Conservation (phyloP, 2,888 invertebrate genomes). For the Fissipunctia ypsillon region DNA sequence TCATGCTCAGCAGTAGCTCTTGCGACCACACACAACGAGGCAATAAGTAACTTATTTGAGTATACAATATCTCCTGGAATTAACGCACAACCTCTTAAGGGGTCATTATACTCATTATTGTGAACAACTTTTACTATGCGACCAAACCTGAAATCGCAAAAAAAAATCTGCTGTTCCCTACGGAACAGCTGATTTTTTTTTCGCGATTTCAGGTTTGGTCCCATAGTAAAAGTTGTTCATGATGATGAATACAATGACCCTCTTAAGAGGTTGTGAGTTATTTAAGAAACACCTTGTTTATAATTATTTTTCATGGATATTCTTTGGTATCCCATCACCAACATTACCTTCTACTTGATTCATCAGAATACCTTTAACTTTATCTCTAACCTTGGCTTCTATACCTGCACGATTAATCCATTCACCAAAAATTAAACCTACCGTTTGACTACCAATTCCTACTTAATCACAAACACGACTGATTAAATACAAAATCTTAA, state of each 20-base stretch:
- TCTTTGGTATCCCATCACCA: background rate
- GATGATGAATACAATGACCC: no score
- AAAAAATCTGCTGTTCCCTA: no score
- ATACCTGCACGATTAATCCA: conserved; percentile 44
- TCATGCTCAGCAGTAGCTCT: background rate
- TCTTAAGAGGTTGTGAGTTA: no score
- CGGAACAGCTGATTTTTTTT: no score
- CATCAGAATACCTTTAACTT: conserved; percentile 1
- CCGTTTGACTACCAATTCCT: conserved; percentile 50
- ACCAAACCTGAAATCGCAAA: no score
- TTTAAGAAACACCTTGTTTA: no score
- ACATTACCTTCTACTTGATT: conserved; percentile 1
- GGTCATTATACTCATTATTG: no score
- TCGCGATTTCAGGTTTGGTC: no score
- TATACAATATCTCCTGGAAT: no score
- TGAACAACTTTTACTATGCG: no score
- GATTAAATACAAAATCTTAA: conserved; percentile 64
- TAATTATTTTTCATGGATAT: background rate
- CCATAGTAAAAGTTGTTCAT: no score
- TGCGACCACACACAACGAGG: background rate
- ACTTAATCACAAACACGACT: conserved; percentile 59
- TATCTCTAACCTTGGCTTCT: conserved; percentile 16
- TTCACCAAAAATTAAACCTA: conserved; percentile 43
- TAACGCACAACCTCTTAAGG: no score
- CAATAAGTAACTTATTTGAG: background rate